phyloP scores from a whole-genome alignment of 2,888 invertebrate genomes.

The Augiades crinisus region DNA sequence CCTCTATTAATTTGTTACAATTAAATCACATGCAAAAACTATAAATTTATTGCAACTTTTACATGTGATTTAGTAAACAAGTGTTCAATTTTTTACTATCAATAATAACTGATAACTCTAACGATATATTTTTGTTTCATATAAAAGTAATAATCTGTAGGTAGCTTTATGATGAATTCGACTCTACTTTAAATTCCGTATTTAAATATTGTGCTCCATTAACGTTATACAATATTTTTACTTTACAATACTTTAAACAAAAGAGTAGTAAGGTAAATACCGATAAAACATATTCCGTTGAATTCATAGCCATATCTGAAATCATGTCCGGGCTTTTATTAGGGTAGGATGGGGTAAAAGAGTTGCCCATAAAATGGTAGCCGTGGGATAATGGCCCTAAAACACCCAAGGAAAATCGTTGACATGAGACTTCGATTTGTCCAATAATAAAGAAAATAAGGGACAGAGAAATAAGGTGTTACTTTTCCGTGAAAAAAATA shows the following conservation, averaged over 20 bases:
- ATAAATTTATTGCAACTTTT: no score
- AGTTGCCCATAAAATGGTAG: conserved; percentile 12
- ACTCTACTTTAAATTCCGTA: no score
- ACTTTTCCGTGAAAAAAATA: conserved; percentile 30
- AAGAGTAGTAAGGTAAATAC: neutral
- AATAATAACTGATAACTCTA: no score
- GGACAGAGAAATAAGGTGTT: conserved; percentile 20
- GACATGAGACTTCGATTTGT: conserved; percentile 27
- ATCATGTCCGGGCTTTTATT: conserved; percentile 20
- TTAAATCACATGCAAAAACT: no score
- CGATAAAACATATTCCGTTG: conserved; percentile 4
- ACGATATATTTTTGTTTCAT: no score
- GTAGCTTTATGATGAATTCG: no score
- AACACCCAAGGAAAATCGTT: conserved; percentile 25
- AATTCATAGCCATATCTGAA: conserved; percentile 15
- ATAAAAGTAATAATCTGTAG: no score
- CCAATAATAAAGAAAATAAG: conserved; percentile 25
- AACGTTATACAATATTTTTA: no score
- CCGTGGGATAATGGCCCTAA: conserved; percentile 19
- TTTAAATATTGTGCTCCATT: no score
- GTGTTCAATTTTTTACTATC: no score
- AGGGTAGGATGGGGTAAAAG: conserved; percentile 19
- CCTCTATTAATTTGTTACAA: no score
- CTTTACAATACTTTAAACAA: neutral
- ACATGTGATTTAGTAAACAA: no score